A percentile compares a stretch with the other conserved stretches of the same genome.
Conservation (phyloP, 2,797 vertebrate species). For the Parambassis ranga region DNA sequence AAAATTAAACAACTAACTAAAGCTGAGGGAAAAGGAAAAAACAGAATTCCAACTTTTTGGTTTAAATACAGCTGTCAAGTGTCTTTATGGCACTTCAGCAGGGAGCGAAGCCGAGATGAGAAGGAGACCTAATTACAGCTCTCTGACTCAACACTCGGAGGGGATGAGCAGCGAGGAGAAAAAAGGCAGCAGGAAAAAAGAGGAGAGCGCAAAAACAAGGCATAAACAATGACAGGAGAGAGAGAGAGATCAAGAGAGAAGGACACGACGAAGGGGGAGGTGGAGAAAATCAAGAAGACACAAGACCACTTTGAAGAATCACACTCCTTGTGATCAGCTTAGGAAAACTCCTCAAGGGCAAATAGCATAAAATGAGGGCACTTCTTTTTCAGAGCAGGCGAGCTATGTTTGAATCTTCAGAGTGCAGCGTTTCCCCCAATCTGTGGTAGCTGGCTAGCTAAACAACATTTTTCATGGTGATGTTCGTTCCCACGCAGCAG, state of each 20-base stretch:
- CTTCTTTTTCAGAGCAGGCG: conserved; percentile 51
- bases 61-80: conserved; percentile 59
- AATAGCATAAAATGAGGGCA: conserved; percentile 58
- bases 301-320: conserved; percentile 52
- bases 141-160: conserved; percentile 45
- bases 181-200: conserved; percentile 4
- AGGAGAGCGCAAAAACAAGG: not conserved
- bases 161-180: conserved; percentile 6
- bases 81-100: conserved; percentile 51
- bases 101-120: conserved; percentile 57
- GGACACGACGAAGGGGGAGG: not conserved
- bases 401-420: conserved; percentile 36
- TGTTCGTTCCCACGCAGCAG: not conserved
- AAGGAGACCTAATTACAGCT: conserved; percentile 67
- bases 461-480: conserved; percentile 15
- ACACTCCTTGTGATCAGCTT: conserved; percentile 64
- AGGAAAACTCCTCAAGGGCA: conserved; percentile 59
- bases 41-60: conserved; percentile 11
- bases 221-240: not conserved
- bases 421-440: conserved; percentile 30
- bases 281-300: conserved; percentile 4
- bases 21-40: not conserved
- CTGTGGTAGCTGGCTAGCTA: conserved; percentile 1
- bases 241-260: conserved; percentile 15
- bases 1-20: not conserved